Conservation (phyloP, 2,797 vertebrate genomes). For the Sarcoramphus papa region DNA sequence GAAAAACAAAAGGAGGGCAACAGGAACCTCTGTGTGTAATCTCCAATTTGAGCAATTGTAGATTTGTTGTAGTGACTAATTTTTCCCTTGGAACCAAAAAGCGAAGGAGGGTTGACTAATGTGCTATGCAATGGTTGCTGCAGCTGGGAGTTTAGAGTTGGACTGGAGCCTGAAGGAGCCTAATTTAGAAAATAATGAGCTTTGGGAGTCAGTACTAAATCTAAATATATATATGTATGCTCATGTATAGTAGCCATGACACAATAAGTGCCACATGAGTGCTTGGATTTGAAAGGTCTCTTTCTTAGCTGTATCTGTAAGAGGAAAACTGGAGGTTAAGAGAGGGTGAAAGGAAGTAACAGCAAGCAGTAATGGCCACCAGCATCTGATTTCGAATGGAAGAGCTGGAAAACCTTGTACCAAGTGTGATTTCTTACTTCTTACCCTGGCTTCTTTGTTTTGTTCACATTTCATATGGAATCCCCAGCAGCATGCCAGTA, state of each 20-base stretch:
- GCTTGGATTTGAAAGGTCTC: neutral
- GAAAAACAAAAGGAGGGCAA: neutral
- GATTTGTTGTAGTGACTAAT: conserved; percentile 6
- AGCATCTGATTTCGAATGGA: neutral
- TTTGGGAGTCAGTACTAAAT: neutral
- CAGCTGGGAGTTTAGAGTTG: conserved; percentile 25
- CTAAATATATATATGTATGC: neutral
- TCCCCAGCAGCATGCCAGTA: neutral
- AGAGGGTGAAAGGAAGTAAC: neutral
- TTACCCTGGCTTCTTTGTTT: neutral
- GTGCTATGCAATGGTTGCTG: neutral
- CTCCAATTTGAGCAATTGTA: neutral
- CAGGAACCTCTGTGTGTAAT: neutral
- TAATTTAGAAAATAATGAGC: conserved; percentile 50
- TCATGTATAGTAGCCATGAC: neutral
- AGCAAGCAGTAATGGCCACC: neutral
- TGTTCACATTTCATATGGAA: neutral
- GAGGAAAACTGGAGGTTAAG: neutral
- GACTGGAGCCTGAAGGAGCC: neutral
- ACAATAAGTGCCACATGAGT: neutral
- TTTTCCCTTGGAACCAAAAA: conserved; percentile 14
- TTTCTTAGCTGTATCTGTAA: neutral
- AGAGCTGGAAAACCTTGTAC: neutral
- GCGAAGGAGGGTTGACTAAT: neutral
- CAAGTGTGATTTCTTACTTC: neutral